A percentile compares a stretch with the other conserved stretches of the same genome.
Conservation (phyloP, 2,113 vertebrate genomes). For the Hypanus sabinus region DNA sequence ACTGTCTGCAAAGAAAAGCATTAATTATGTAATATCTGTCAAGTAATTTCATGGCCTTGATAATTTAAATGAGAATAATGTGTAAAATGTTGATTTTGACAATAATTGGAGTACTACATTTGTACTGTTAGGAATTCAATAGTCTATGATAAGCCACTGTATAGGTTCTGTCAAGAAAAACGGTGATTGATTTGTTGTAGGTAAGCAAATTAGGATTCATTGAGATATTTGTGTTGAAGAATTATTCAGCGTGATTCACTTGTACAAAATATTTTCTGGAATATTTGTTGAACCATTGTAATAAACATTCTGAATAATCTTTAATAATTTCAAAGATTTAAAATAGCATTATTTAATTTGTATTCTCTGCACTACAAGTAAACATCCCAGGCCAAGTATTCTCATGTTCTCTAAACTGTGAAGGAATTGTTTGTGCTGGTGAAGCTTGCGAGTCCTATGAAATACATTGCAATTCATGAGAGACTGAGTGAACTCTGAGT, state of each 20-base stretch:
- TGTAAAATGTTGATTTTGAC: constrained; percentile 20
- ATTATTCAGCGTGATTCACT: background rate
- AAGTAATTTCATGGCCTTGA: background rate
- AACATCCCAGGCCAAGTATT: background rate
- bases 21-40: background rate
- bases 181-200: background rate
- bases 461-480: too few species aligned
- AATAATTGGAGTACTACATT: background rate
- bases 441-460: background rate
- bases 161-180: background rate
- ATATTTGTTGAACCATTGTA: background rate
- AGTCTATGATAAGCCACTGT: background rate
- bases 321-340: background rate
- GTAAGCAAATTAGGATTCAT: background rate
- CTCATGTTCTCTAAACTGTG: background rate
- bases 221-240: background rate
- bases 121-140: background rate
- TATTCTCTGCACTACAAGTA: too few species aligned
- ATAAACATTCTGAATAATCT: background rate
- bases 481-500: too few species aligned
- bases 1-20: background rate
- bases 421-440: background rate
- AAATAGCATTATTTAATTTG: background rate
- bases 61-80: constrained; percentile 23
- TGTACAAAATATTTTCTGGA: background rate